Percentiles rank a stretch among this genome's conserved stretches.
Evolutionary conservation across 2,797 vertebrate genomes (phyloP).

Genomic region (Bovichtus variegatus): DNA sequence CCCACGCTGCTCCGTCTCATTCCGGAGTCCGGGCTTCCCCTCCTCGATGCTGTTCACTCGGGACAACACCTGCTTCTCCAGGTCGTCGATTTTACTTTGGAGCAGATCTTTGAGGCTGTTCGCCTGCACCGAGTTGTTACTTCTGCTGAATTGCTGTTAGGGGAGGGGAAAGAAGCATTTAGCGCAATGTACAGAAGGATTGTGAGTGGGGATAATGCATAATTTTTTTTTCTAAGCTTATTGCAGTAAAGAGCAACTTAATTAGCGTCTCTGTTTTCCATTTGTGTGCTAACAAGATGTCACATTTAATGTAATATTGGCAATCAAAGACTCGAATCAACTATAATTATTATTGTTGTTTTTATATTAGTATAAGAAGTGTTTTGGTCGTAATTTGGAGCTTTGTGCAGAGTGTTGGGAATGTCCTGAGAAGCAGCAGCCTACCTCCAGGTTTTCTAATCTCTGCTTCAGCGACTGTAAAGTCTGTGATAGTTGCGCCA

Average conservation of each 20-base stretch:
- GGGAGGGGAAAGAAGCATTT: constrained; percentile 11
- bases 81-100: constrained; percentile 95
- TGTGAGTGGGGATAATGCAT: background rate
- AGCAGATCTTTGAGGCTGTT: constrained; percentile 96
- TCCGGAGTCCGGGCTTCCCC: constrained; percentile 89
- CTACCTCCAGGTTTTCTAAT: constrained; percentile 96
- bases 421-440: constrained; percentile 25
- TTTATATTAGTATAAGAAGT: background rate
- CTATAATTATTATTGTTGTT: background rate
- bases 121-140: constrained; percentile 93
- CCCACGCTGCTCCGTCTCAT: constrained; percentile 94
- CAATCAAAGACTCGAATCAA: background rate
- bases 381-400: background rate
- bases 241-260: background rate
- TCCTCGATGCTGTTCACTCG: constrained; percentile 96
- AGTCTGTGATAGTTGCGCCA: constrained; percentile 95
- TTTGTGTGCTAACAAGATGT: background rate
- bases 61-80: constrained; percentile 96
- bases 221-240: constrained; percentile 24
- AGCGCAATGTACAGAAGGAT: background rate
- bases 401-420: constrained; percentile 34
- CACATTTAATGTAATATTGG: background rate
- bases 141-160: constrained; percentile 93
- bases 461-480: constrained; percentile 95
- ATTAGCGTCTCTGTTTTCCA: background rate